Evolutionary conservation across 2,888 invertebrate species (phyloP).

Genomic region (Steromphala cineraria): DNA sequence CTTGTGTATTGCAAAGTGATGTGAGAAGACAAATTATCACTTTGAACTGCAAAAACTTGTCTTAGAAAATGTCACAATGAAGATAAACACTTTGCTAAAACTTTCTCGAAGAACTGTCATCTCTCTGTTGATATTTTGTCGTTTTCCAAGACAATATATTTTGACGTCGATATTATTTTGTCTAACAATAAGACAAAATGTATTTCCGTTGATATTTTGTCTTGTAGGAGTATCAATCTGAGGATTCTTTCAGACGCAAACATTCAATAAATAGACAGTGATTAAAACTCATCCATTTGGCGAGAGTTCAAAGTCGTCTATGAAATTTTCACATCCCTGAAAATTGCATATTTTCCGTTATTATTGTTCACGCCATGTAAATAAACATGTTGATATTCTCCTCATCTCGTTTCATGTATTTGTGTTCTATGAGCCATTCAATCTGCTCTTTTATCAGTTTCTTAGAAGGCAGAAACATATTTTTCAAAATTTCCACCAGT

Average conservation of each 20-base stretch:
- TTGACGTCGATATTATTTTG: not conserved
- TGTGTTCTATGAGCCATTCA: slow-evolving; percentile 99
- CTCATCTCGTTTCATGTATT: slow-evolving; percentile 96
- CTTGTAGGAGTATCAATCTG: not conserved
- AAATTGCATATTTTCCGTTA: not conserved
- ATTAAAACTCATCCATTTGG: not conserved
- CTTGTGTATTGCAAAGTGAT: too few species aligned
- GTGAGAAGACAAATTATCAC: too few species aligned
- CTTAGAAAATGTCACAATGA: too few species aligned
- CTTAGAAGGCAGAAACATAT: slow-evolving; percentile 99
- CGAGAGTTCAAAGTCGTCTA: not conserved
- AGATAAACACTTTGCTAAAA: too few species aligned
- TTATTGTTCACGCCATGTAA: slow-evolving; percentile 87
- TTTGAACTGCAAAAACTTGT: too few species aligned
- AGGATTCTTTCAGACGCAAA: not conserved
- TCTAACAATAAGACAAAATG: not conserved
- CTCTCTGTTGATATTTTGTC: not conserved
- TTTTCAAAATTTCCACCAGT: slow-evolving; percentile 97
- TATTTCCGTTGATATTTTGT: not conserved
- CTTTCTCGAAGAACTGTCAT: too few species aligned
- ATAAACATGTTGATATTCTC: slow-evolving; percentile 98
- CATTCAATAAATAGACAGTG: slow-evolving; percentile 1
- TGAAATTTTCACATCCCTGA: slow-evolving; percentile 4
- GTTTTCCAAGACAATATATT: not conserved
- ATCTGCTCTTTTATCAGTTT: slow-evolving; percentile 99